Percentiles rank a stretch among this genome's conserved stretches.
Conservation (phyloP, 2,888 invertebrate genomes). For the Coenonympha glycerion region DNA sequence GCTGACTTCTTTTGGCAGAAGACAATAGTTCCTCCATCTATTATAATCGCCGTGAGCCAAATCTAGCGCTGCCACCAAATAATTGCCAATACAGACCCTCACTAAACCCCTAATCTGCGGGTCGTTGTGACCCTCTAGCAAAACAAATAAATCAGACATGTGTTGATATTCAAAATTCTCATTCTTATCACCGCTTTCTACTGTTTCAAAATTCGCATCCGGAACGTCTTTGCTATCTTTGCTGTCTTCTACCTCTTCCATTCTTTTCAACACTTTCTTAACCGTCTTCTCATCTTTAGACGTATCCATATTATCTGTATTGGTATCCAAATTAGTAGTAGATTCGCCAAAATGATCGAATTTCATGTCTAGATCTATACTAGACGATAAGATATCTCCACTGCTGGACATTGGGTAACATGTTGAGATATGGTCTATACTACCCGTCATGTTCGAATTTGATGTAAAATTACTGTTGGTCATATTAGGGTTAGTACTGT, state of each 20-base stretch:
- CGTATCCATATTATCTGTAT: slow-evolving; percentile 31
- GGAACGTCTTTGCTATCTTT: slow-evolving; percentile 36
- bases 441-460: slow-evolving; percentile 64
- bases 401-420: slow-evolving; percentile 68
- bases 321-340: slow-evolving; percentile 47
- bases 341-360: slow-evolving; percentile 79
- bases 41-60: slow-evolving; percentile 74
- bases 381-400: slow-evolving; percentile 55
- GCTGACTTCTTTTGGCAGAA: slow-evolving; percentile 53
- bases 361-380: slow-evolving; percentile 76
- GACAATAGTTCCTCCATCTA: slow-evolving; percentile 61
- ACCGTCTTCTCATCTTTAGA: slow-evolving; percentile 29
- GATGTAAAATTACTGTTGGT: slow-evolving; percentile 64
- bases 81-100: slow-evolving; percentile 80
- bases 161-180: slow-evolving; percentile 72
- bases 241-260: slow-evolving; percentile 44
- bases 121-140: slow-evolving; percentile 83
- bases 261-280: slow-evolving; percentile 37
- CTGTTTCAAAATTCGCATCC: slow-evolving; percentile 28
- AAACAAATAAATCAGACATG: slow-evolving; percentile 80
- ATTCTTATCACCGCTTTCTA: slow-evolving; percentile 28
- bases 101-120: slow-evolving; percentile 87
- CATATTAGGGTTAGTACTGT: slow-evolving; percentile 65
- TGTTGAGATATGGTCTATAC: slow-evolving; percentile 56
- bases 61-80: slow-evolving; percentile 78